A percentile compares a stretch with the other conserved stretches of the same genome.
Conservation (phyloP, 2,888 invertebrate species). For the Tenthredo scrophulariae region DNA sequence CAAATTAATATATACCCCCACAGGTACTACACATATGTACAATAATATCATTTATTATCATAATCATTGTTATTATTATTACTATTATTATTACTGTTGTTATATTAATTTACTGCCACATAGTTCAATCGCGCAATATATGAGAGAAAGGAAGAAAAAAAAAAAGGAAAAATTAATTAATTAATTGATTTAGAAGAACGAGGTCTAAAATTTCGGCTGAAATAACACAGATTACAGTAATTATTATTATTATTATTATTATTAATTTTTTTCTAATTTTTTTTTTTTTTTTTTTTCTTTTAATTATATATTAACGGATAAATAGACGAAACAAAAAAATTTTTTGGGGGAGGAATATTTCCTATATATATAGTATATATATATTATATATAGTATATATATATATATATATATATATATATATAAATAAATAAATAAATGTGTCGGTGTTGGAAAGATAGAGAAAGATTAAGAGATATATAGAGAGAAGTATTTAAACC, state of each 20-base stretch:
- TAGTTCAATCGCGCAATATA: constrained; percentile 3
- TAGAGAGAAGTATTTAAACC: background rate
- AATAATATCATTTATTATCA: background rate
- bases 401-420: no score
- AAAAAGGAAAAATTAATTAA: background rate
- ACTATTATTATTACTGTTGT: background rate
- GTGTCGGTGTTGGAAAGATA: background rate
- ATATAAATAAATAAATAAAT: background rate
- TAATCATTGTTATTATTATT: background rate
- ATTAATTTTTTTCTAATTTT: background rate
- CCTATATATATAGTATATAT: background rate
- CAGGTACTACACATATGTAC: background rate
- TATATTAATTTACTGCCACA: constrained; percentile 17
- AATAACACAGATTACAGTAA: background rate
- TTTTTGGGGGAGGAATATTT: constrained; percentile 25
- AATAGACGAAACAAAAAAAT: no score
- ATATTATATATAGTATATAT: no score
- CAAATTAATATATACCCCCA: background rate
- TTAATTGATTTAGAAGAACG: background rate
- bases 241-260: background rate
- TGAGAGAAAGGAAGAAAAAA: background rate
- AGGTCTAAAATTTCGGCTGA: background rate
- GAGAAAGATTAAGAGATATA: background rate
- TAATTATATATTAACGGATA: background rate
- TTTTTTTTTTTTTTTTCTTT: background rate